Base-by-base conservation (phyloP, 2,113 vertebrate species). In the Coptodon bakossiorum region DNA sequence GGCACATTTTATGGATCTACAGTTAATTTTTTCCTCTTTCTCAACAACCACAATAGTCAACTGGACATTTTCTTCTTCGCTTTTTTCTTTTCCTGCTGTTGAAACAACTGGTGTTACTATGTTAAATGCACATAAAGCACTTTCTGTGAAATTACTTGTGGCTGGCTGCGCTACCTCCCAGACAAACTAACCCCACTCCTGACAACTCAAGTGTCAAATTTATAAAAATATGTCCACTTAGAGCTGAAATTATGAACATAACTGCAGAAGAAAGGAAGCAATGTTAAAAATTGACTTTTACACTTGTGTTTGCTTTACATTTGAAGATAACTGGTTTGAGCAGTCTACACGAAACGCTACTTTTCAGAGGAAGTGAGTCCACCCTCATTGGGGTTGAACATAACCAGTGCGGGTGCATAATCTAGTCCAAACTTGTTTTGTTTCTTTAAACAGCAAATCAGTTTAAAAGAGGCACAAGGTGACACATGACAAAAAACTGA, bases 81-180 rank as follows among this genome's bases (percentile, higher is more conserved):
- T 40, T 14, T 43, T 43, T 24, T 43, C 66, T 45, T 45, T 73
- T 45, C 4, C 40, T 73, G 22, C 22, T 73, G 40, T 45, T 73
- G 68, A 45, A 73, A 45, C 2, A 27, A 24, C 14, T 43, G 13
- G 68, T 1, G 22, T 45, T 73, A 45, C 1, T 8, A 24, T 66
- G 59, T 63, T 63, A 63, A 63, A 14, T 14, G 13, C 10, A 24
- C 43, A 0, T 40, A 43, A 43, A 71, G 7, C 36, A 43, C 12
- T 45, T 73, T 71, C n/a, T 71, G 36, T 40, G 3, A 71, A 43
- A 71, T 71, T 24, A 11, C 40, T 45, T 43, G 13, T 6, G 22
- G 40, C 13, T 0, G 22, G 1, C n/a, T 63, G 6, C 59, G 24
- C 1, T 0, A 43, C 66, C 66, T 43, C 66, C 22, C 22, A 24